Evolutionary conservation across 2,888 invertebrate genomes (phyloP), one percentile per base, ranked within the genome.

Genomic region (Spicauda simplicius): DNA sequence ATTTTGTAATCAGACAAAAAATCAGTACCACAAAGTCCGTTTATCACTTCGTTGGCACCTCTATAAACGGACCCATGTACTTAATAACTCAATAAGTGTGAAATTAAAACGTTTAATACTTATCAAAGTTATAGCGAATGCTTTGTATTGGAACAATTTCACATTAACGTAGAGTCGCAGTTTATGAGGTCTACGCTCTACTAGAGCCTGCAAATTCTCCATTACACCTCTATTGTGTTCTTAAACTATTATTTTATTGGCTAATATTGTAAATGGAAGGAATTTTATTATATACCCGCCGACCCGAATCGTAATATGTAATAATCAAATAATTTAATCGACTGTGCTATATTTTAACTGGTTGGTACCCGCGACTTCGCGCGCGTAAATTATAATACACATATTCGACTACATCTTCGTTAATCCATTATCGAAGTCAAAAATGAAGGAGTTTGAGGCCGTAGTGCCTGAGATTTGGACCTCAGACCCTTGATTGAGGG

Each of bases 201-300:
- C 20, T 41, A 56, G 50, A 37, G n/a, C 33, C 50, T 41, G 56
- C 55, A 55, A 67, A 61, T 61, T 67, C 52, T 41, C 67, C 52
- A 67, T 67, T 67, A 67, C 67, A 45, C 67, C 55, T 54, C 60
- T 18, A 66, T 66, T 66, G 60, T 66, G 48, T 20, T n/a, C 11
- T 14, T 19, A 16, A 48, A 30, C 60, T 56, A 61, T 66, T 61
- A 65, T 58, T 60, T 61, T 66, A 66, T 60, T 66, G 37, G 48
- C 16, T 52, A 19, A 11, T 45, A 59, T 41, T 7, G 53, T 59
- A 65, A 58, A 25, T 45, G 45, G 54, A 45, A 52, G 8, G n/a
- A n/a, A 50, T 30, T 16, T 16, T 4, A 48, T 59, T 59, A 59
- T 50, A 59, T 59, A 30, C 12, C 12, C 59, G 25, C 25, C n/a